phyloP scores from a whole-genome alignment of 2,113 vertebrate genomes.

The Microcebus griseorufus region DNA sequence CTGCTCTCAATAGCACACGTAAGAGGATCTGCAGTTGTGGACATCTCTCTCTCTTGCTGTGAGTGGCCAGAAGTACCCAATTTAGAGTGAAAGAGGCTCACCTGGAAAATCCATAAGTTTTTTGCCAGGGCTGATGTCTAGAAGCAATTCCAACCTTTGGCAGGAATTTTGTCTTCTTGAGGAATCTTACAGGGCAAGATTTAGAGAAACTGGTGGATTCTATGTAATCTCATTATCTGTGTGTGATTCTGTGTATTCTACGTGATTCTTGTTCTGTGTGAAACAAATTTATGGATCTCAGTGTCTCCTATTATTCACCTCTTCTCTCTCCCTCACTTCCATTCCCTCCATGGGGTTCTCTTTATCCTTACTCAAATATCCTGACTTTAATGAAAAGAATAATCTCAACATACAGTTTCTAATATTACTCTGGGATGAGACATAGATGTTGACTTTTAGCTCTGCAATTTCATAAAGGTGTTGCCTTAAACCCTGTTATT shows the following conservation, averaged over 20 bases:
- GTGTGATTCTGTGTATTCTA: neutral
- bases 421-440: neutral
- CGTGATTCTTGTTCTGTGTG: neutral
- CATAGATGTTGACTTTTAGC: neutral
- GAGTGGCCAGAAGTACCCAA: neutral
- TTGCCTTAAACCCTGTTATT: neutral
- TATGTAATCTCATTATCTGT: neutral
- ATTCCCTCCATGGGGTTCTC: rapidly evolving
- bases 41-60: neutral
- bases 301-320: neutral
- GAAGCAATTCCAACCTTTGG: neutral
- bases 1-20: neutral
- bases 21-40: neutral
- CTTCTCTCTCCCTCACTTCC: neutral
- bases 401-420: neutral
- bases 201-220: neutral
- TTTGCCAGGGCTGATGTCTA: no score
- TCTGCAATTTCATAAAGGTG: neutral
- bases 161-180: neutral
- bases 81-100: rapidly evolving
- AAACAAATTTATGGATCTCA: neutral
- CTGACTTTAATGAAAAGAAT: no score
- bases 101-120: neutral
- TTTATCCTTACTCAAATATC: neutral
- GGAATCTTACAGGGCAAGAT: neutral